These are phyloP conservation scores for Carassius carassius DNA, from an alignment of 2,113 vertebrate genomes.

Conservation along the genomic window DNA sequence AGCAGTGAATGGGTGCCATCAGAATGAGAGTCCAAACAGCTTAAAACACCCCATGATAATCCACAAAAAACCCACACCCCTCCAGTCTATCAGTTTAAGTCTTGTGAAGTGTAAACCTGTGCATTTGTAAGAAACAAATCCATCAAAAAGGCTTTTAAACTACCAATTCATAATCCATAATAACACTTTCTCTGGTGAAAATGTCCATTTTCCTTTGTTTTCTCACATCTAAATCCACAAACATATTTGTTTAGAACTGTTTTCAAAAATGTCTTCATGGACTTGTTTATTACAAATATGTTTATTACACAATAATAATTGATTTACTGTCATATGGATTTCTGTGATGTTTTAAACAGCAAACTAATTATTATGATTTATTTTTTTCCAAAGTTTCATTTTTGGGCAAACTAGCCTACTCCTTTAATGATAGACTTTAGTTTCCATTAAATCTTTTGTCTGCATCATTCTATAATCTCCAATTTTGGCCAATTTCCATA, in stretches of 20 bases:
- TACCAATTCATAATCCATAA: too few species aligned
- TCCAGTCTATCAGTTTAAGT: background rate
- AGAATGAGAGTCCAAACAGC: background rate
- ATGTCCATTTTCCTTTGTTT: background rate
- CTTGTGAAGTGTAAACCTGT: background rate
- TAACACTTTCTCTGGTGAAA: too few species aligned
- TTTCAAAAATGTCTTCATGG: background rate
- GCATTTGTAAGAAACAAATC: too few species aligned
- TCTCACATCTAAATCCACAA: background rate
- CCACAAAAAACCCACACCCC: background rate
- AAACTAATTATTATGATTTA: too few species aligned
- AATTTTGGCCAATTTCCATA: background rate
- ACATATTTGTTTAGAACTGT: background rate
- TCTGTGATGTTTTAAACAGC: background rate
- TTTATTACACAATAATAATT: too few species aligned
- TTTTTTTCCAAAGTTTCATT: background rate
- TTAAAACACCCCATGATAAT: background rate
- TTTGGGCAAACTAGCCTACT: background rate
- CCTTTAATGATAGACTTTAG: background rate
- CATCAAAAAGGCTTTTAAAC: too few species aligned
- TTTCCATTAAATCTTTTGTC: too few species aligned
- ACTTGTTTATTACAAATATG: too few species aligned
- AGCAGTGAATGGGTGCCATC: background rate
- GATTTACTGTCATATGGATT: too few species aligned
- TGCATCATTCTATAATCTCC: background rate